Conservation (phyloP, 2,888 invertebrate species). For the Diogma glabrata region DNA sequence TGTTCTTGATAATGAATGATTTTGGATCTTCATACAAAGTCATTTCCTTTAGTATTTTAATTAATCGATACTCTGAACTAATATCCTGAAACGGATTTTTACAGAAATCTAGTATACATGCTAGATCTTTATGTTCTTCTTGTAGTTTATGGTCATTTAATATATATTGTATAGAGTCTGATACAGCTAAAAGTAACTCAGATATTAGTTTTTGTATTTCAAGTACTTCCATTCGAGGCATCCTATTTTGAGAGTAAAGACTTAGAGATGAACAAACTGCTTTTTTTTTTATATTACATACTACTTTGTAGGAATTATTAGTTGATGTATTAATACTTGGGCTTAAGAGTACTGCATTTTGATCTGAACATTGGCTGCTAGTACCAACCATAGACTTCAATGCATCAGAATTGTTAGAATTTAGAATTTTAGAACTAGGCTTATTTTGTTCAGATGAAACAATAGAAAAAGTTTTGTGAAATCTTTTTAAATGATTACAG, state of each 20-base stretch:
- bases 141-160: not conserved
- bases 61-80: constrained; percentile 13
- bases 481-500: constrained; percentile 10
- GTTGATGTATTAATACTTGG: not conserved
- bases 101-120: constrained; percentile 10
- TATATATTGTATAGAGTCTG: not conserved
- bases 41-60: constrained; percentile 12
- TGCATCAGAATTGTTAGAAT: not conserved
- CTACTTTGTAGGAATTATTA: not conserved
- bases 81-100: constrained; percentile 15
- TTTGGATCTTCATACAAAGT: constrained; percentile 13
- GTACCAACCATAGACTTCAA: not conserved
- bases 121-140: not conserved
- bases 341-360: not conserved
- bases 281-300: constrained; percentile 7
- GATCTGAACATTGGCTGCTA: not conserved
- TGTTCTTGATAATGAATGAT: constrained; percentile 8
- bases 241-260: constrained; percentile 11
- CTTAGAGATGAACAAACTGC: constrained; percentile 10
- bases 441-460: not conserved
- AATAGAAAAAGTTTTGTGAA: constrained; percentile 8
- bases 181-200: constrained; percentile 11
- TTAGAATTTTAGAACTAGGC: not conserved
- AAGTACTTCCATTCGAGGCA: constrained; percentile 13
- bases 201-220: constrained; percentile 12